Conservation (phyloP, 2,113 vertebrate genomes). For the Alces alces region DNA sequence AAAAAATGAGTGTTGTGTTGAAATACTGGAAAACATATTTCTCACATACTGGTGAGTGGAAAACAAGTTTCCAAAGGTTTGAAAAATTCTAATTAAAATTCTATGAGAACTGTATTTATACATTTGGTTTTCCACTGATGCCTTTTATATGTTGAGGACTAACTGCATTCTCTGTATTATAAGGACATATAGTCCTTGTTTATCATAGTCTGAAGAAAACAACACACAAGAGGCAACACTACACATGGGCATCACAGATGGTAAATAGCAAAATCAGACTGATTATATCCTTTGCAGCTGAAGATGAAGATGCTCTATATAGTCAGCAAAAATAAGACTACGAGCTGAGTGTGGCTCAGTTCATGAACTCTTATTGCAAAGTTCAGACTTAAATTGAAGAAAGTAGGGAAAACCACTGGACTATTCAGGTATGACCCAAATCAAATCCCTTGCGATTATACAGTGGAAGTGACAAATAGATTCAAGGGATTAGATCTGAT, state of each 20-base stretch:
- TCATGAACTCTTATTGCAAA: not conserved
- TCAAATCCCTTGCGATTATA: not conserved
- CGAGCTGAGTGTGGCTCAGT: not conserved
- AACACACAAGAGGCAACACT: not conserved
- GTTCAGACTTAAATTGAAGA: not conserved
- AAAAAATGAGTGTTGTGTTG: conserved; percentile 62
- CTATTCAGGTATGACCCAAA: not conserved
- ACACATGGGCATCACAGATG: not conserved
- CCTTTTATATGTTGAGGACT: conserved; percentile 14
- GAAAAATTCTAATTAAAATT: not conserved
- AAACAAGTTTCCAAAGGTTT: conserved; percentile 35
- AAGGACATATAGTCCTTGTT: not conserved
- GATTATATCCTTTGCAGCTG: not conserved
- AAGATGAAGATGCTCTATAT: not conserved
- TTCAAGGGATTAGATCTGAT: not conserved
- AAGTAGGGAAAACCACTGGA: not conserved
- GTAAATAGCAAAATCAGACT: not conserved
- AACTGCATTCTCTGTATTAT: not conserved
- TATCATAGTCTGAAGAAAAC: not conserved
- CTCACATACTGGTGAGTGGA: conserved; percentile 56
- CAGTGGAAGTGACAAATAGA: not conserved
- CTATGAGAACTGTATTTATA: not conserved
- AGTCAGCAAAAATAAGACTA: not conserved
- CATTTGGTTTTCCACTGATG: not conserved
- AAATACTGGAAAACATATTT: conserved; percentile 62